Evolutionary conservation across 2,888 invertebrate genomes (phyloP).

Genomic region (Aporophyla nigra): DNA sequence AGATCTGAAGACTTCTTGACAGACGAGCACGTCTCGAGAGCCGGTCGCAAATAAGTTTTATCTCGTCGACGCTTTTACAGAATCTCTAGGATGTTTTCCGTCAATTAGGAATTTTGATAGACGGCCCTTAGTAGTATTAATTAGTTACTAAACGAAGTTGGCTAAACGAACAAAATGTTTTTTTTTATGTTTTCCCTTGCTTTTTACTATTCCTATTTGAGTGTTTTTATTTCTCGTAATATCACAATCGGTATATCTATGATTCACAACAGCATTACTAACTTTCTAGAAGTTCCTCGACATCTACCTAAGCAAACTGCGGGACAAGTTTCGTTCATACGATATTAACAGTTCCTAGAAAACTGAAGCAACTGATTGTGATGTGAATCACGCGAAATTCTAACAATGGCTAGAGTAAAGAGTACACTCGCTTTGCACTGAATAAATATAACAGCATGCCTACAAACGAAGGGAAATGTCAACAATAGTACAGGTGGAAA

Average conservation of each 20-base stretch:
- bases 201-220: not conserved
- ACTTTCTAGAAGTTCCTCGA: constrained; percentile 25
- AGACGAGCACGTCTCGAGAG: constrained; percentile 42
- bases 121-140: constrained; percentile 4
- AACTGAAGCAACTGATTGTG: constrained; percentile 60
- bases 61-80: constrained; percentile 29
- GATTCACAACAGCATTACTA: constrained; percentile 36
- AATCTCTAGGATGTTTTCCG: constrained; percentile 10
- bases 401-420: constrained; percentile 50
- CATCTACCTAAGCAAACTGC: constrained; percentile 40
- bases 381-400: constrained; percentile 67
- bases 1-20: constrained; percentile 49
- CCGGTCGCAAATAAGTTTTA: constrained; percentile 45
- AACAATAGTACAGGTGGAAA: constrained; percentile 21
- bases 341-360: constrained; percentile 66
- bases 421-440: constrained; percentile 36
- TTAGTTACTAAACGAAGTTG: constrained; percentile 6
- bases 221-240: not conserved
- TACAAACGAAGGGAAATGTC: constrained; percentile 39
- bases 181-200: not conserved
- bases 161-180: constrained; percentile 18
- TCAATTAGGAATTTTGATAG: not conserved
- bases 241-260: constrained; percentile 12
- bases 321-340: constrained; percentile 47
- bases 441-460: constrained; percentile 50